Percentiles rank a stretch among this genome's conserved stretches.
phyloP scores from a whole-genome alignment of 1,140 invertebrate species.

The Trichoplusia ni region DNA sequence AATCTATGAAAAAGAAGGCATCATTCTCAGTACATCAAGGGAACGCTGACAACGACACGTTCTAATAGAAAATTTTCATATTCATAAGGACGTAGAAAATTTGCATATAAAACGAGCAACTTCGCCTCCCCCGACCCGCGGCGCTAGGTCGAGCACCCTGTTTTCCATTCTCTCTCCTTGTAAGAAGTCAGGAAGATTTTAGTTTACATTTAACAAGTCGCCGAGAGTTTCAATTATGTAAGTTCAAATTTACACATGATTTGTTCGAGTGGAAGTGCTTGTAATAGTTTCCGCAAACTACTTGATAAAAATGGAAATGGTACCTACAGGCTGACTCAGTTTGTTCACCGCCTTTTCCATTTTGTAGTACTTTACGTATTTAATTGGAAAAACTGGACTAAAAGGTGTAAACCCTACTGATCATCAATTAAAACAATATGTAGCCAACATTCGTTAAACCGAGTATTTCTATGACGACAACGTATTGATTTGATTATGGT shows the following conservation, averaged over 20 bases:
- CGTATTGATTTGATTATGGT: too few relatives aligned
- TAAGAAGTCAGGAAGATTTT: slow-evolving; percentile 48
- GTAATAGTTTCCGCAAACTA: slow-evolving; percentile 15
- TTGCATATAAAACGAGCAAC: slow-evolving; percentile 80
- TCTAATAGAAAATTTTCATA: slow-evolving; percentile 82
- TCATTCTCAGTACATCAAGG: slow-evolving; percentile 58
- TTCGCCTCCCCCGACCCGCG: slow-evolving; percentile 48
- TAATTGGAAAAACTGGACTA: too few relatives aligned
- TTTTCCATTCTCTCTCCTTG: slow-evolving; percentile 58
- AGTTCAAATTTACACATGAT: slow-evolving; percentile 25
- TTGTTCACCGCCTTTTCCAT: too few relatives aligned
- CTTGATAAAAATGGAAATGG: background rate
- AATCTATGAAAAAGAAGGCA: slow-evolving; percentile 55
- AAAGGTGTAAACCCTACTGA: too few relatives aligned
- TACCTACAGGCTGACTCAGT: too few relatives aligned
- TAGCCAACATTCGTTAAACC: too few relatives aligned
- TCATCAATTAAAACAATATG: too few relatives aligned
- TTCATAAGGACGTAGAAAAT: slow-evolving; percentile 79
- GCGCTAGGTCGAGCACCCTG: slow-evolving; percentile 50
- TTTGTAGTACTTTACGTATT: too few relatives aligned
- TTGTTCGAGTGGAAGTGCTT: slow-evolving; percentile 12
- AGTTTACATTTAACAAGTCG: slow-evolving; percentile 45
- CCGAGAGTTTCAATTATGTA: slow-evolving; percentile 20
- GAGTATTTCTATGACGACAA: too few relatives aligned
- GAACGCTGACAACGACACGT: slow-evolving; percentile 76